Base-by-base conservation (phyloP, 92 coral and sea anemone genomes). In the Palythoa grandiflora region DNA sequence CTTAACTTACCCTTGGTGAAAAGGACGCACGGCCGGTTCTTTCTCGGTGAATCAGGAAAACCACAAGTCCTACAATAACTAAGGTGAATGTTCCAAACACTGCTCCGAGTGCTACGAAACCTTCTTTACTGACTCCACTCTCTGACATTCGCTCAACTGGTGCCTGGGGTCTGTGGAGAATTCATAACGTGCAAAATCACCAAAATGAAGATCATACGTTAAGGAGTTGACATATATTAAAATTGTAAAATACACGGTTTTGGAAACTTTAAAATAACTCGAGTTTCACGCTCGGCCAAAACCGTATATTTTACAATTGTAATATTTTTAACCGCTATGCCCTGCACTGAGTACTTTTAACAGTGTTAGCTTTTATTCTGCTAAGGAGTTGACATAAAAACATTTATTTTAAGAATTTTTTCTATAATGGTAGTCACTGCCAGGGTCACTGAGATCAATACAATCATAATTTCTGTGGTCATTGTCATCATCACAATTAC, bases 31-130 rank as follows among this genome's bases (percentile, higher is more conserved):
- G 88, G 57, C 98, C 98, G 21, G 87, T 95, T 83, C 91, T 85
- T 84, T 95, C 96, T 48, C 96, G 89, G 89, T 95, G 92, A 47
- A 97, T 95, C 59, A 96, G 75, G 83, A 92, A 91, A 9, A 87
- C 94, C 40, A 97, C 89, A 37, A 94, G 91, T 5, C 92, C 95
- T 51, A 93, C 93, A 89, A 97, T 79, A 15, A 89, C 96, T 53
- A 94, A 73, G 1, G 98, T 94, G 84, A 97, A 91, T n/a, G 94
- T 87, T 10, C 96, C 99, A 74, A 97, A 97, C 44, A 97, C 95
- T 21, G 94, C 97, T n/a, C 99, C 98, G 74, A 97, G 92, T 21
- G 99, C 99, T 48, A 95, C 93, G 77, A 97, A 89, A 90, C 98
- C 97, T 40, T 92, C 87, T 61, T 88, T 85, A 73, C 89, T 88